A percentile compares a stretch with the other conserved stretches of the same genome.
These are phyloP conservation scores for Scaptomyza tumidula DNA, from an alignment of 2,888 invertebrate genomes.

Conservation along the genomic window DNA sequence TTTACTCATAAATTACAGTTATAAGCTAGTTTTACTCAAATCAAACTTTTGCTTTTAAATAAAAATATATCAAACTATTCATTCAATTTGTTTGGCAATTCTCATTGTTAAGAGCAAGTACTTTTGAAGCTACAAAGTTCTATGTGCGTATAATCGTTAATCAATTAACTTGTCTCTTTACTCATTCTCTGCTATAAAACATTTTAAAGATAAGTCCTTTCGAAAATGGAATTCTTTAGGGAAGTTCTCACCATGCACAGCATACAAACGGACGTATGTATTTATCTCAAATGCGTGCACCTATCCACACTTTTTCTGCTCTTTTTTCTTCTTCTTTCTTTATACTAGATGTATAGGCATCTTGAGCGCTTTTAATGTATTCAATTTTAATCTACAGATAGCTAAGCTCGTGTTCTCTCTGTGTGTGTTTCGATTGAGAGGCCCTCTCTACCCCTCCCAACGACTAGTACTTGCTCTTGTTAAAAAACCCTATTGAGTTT, in stretches of 20 bases:
- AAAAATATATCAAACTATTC: too few species aligned
- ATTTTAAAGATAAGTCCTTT: neutral
- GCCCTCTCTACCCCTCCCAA: conserved; percentile 9
- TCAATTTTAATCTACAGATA: conserved; percentile 40
- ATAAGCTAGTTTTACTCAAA: too few species aligned
- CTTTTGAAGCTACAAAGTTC: too few species aligned
- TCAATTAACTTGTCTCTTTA: neutral
- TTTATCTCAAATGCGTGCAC: conserved; percentile 25
- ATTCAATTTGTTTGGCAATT: too few species aligned
- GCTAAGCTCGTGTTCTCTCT: conserved; percentile 15
- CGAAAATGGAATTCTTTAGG: neutral
- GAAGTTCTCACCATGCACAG: neutral
- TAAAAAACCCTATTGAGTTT: conserved; percentile 34
- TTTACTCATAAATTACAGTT: too few species aligned
- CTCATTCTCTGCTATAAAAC: neutral
- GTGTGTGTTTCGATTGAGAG: conserved; percentile 30
- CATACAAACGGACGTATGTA: neutral
- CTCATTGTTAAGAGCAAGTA: too few species aligned
- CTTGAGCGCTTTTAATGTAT: conserved; percentile 20
- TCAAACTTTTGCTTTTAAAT: too few species aligned
- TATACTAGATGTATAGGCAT: neutral
- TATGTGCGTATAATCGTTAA: too few species aligned
- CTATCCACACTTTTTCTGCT: neutral
- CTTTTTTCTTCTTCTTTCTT: neutral
- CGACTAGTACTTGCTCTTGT: conserved; percentile 39